Base-by-base conservation (phyloP, 2,113 vertebrate genomes). In the Pogonocichla stellata region DNA sequence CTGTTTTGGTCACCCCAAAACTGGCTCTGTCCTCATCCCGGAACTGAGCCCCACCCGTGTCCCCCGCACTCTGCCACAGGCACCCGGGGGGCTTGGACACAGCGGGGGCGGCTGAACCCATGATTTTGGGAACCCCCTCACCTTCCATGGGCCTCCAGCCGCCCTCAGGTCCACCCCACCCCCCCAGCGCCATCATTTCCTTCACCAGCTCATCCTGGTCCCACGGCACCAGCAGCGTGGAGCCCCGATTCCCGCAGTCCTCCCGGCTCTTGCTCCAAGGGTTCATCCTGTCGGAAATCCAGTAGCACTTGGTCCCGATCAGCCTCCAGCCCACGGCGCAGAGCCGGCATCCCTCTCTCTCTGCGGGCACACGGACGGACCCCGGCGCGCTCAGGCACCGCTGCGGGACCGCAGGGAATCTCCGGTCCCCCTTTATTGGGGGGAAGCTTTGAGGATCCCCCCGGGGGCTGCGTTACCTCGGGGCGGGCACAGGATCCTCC, bases 71-170 rank as follows among this genome's bases (percentile, higher is more conserved):
- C 34, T 29, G 19, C 43, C 79, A 34, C 29, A 19, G 29, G 34
- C 34, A 69, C 19, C 11, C 2, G 8, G 14, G 23, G 3, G 28
- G 5, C 22, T 40, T 38, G 22, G 42, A 33, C 26, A 33, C 13
- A 12, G 22, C 1, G 6, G 0, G 28, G 12, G 14, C 10, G 18
- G 23, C 22, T 20, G n/a, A 26, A 17, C 7, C 9, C 34, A 4
- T 34, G 43, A n/a, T 50, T 48, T 31, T 50, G 65, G 24, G 43
- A 58, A 28, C 11, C 34, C 34, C 14, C 23, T 69, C 42, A 22
- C 10, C 26, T 45, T 56, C 33, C 38, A 11, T 4, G 61, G 19
- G 40, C 31, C 12, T n/a, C 29, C 43, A 70, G 14, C 23, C 29
- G 13, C 53, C 14, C 14, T 2, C 45, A 18, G 24, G 8, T 64